phyloP scores from a whole-genome alignment of 2,113 vertebrate genomes.

The Noturus placidus region DNA sequence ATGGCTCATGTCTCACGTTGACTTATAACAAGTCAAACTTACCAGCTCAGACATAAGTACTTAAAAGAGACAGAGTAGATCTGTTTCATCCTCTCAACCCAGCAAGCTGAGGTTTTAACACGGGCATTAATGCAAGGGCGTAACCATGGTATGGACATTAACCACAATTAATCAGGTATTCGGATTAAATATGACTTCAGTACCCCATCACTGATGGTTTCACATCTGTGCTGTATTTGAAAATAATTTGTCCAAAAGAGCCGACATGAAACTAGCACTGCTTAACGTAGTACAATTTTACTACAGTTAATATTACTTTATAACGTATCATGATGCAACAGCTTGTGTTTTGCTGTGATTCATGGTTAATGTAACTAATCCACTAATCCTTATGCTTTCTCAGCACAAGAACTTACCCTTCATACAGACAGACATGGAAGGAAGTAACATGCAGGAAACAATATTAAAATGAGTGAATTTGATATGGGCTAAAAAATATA shows the following conservation, averaged over 20 bases:
- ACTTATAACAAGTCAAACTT: constrained; percentile 1
- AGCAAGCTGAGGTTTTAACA: not conserved
- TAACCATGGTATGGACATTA: too few species aligned
- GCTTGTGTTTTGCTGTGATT: not conserved
- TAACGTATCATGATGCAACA: not conserved
- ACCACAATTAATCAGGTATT: not conserved
- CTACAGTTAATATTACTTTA: not conserved
- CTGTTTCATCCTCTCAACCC: not conserved
- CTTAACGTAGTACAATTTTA: not conserved
- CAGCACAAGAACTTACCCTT: not conserved
- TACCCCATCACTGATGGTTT: not conserved
- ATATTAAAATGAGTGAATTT: not conserved
- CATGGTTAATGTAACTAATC: not conserved
- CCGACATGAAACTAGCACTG: not conserved
- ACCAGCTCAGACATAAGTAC: not conserved
- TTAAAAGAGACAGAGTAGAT: not conserved
- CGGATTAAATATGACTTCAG: not conserved
- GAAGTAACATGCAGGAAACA: not conserved
- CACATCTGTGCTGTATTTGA: not conserved
- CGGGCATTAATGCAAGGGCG: not conserved
- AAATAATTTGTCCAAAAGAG: not conserved
- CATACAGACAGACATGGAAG: not conserved
- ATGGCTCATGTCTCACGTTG: not conserved
- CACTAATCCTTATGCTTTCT: not conserved
- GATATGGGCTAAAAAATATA: not conserved